Base-by-base conservation (phyloP, 2,797 vertebrate genomes). In the Remorina albescens region DNA sequence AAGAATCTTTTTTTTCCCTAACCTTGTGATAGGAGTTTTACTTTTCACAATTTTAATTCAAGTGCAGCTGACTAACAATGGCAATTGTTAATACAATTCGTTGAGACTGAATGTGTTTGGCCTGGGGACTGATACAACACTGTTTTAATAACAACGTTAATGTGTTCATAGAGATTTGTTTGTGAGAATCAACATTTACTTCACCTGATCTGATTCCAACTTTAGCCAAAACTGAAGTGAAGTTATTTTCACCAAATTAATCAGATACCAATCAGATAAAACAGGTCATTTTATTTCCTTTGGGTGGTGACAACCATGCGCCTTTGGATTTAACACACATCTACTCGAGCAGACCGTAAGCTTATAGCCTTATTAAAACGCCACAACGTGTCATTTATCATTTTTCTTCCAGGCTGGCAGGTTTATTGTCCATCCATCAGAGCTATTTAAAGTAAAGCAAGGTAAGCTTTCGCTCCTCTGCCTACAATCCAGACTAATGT, bases 371-470 rank as follows among this genome's bases (percentile, higher is more conserved):
- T 16, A 30, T 47, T 37, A 70, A n/a, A 53, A 49, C 51, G 25
- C 16, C 53, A 49, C 66, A 58, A 23, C 56, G 3, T 77, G 54
- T 70, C 67, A 58, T 56, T 41, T 49, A 23, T 30, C 6, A 3
- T 30, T 30, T 46, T 46, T 12, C 51, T 62, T 16, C 13, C 16
- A 16, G 57, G 57, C 26, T 30, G 42, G 32, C 47, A 12, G 18
- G 62, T 81, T 64, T 72, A 25, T 32, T 53, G 47, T 76, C 63
- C 75, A 72, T 67, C 78, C 62, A 65, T 63, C 59, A 54, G 30
- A 53, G 71, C 81, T 87, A 90, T 90, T 91, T 90, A 86, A 87
- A 86, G 84, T 42, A 13, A 50, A 56, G 47, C 78, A 84, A 86
- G 76, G 83, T 82, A 83, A 84, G 84, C 83, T 78, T 85, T 67